These are phyloP conservation scores for Vulpes lagopus DNA, from an alignment of 2,113 vertebrate species.

Conservation along the genomic window DNA sequence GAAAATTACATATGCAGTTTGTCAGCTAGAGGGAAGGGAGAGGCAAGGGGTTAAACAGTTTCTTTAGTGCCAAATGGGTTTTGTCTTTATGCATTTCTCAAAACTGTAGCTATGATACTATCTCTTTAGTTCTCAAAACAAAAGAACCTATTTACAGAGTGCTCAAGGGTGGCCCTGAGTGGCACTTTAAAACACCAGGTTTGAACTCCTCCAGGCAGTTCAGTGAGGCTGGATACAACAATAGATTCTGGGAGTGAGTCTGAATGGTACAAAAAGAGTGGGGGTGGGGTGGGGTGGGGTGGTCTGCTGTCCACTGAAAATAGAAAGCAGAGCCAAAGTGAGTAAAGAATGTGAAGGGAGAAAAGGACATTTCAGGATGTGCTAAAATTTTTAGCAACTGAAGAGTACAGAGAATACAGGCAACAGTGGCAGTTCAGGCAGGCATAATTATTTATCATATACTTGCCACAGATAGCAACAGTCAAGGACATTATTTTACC, in stretches of 20 bases:
- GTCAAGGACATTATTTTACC: slow-evolving; percentile 43
- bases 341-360: slow-evolving; percentile 55
- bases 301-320: slow-evolving; percentile 61
- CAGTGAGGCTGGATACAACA: slow-evolving; percentile 61
- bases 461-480: slow-evolving; percentile 39
- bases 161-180: slow-evolving; percentile 50
- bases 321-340: slow-evolving; percentile 59
- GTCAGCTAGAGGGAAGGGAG: background rate
- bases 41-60: slow-evolving; percentile 44
- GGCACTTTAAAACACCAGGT: slow-evolving; percentile 57
- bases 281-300: background rate
- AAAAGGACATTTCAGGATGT: slow-evolving; percentile 69
- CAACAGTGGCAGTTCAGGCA: slow-evolving; percentile 57
- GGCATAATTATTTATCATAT: slow-evolving; percentile 60
- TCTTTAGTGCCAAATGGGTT: slow-evolving; percentile 50
- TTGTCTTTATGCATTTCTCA: slow-evolving; percentile 59
- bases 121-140: slow-evolving; percentile 73
- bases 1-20: slow-evolving; percentile 54
- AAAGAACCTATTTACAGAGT: slow-evolving; percentile 71
- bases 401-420: slow-evolving; percentile 60
- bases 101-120: slow-evolving; percentile 52
- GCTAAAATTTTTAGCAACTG: slow-evolving; percentile 57
- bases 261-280: slow-evolving; percentile 57
- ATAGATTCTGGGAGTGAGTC: slow-evolving; percentile 60
- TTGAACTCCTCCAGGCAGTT: slow-evolving; percentile 56